Evolutionary conservation across 2,888 invertebrate genomes (phyloP).

Genomic region (Heterodera filipjevi): DNA sequence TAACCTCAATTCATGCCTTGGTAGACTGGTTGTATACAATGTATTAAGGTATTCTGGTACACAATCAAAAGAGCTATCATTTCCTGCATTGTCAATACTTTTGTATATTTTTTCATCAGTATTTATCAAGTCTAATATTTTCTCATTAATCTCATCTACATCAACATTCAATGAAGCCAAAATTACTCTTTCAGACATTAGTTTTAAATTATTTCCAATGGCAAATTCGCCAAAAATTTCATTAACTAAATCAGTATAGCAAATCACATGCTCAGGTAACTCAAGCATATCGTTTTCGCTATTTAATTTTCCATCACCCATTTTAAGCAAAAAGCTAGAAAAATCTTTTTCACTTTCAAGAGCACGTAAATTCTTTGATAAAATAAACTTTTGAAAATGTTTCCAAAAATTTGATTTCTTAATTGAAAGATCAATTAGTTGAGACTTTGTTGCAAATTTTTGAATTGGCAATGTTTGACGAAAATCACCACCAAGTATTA

Average conservation of each 20-base stretch:
- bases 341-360: constrained; percentile 22
- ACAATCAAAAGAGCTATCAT: constrained; percentile 20
- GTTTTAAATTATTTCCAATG: background rate
- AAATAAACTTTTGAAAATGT: constrained; percentile 12
- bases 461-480: constrained; percentile 42
- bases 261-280: background rate
- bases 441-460: constrained; percentile 18
- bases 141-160: constrained; percentile 6
- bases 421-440: constrained; percentile 24
- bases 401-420: constrained; percentile 28
- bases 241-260: constrained; percentile 12
- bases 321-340: constrained; percentile 23
- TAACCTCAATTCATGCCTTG: constrained; percentile 38
- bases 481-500: constrained; percentile 47
- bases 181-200: constrained; percentile 1
- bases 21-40: constrained; percentile 27
- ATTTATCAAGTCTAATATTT: background rate
- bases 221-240: constrained; percentile 24
- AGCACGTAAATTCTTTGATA: constrained; percentile 29
- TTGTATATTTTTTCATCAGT: background rate
- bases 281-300: background rate
- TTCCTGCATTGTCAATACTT: constrained; percentile 10
- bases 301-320: constrained; percentile 29
- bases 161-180: constrained; percentile 16
- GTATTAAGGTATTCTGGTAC: constrained; percentile 5